Conservation (phyloP, 2,113 vertebrate species). For the Anseranas semipalmata region DNA sequence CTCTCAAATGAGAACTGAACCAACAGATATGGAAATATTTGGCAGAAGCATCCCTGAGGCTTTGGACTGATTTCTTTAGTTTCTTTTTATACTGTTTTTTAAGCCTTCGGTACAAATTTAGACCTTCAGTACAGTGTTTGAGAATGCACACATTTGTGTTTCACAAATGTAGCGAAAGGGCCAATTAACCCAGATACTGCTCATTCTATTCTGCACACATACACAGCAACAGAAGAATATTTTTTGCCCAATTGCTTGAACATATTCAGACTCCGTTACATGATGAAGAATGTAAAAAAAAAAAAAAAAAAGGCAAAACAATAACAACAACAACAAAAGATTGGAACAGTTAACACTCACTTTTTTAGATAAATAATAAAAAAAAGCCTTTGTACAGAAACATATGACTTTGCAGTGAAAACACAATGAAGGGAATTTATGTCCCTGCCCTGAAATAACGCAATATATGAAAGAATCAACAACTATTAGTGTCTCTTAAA, state of each 20-base stretch:
- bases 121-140: accelerated
- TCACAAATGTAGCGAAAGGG: neutral
- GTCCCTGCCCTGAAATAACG: neutral
- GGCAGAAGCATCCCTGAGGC: neutral
- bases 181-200: neutral
- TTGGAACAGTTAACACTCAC: neutral
- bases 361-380: neutral
- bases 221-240: neutral
- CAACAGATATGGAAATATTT: neutral
- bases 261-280: neutral
- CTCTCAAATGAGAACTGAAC: neutral
- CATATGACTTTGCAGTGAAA: neutral
- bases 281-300: neutral
- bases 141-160: neutral
- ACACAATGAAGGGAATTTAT: neutral
- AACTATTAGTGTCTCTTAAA: neutral
- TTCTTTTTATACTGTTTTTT: neutral
- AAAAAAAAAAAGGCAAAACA: neutral
- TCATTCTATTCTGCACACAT: neutral
- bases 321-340: no score
- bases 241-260: neutral
- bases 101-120: neutral
- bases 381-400: neutral
- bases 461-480: neutral
- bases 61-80: neutral